Evolutionary conservation across 2,113 vertebrate genomes (phyloP).

Genomic region (Neogobius melanostomus): DNA sequence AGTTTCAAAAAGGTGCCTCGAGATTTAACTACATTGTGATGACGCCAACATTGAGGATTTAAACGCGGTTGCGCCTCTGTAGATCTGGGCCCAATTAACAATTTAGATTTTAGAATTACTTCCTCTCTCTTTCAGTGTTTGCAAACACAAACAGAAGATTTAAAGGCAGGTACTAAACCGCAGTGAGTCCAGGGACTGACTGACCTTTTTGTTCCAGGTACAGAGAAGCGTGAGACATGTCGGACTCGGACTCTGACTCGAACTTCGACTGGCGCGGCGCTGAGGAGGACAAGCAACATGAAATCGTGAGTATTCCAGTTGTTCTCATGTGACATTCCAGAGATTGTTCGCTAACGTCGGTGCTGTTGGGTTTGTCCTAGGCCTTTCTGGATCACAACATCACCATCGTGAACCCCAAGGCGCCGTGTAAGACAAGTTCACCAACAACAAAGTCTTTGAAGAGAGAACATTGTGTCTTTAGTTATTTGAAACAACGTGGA

Average conservation of each 20-base stretch:
- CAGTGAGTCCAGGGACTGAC: not conserved
- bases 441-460: not conserved
- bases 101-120: too few species aligned
- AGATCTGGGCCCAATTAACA: too few species aligned
- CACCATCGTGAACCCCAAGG: not conserved
- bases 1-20: too few species aligned
- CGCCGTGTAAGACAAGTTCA: slow-evolving; percentile 33
- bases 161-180: not conserved
- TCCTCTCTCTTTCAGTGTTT: too few species aligned
- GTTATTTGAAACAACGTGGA: too few species aligned
- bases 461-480: too few species aligned
- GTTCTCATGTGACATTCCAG: slow-evolving; percentile 11
- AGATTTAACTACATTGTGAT: too few species aligned
- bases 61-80: too few species aligned
- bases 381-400: not conserved
- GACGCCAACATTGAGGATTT: too few species aligned
- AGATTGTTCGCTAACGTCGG: not conserved
- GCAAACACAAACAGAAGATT: too few species aligned
- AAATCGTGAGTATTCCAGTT: slow-evolving; percentile 12
- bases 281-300: not conserved
- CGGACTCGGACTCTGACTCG: slow-evolving; percentile 44
- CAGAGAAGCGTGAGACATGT: slow-evolving; percentile 34
- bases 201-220: slow-evolving; percentile 24
- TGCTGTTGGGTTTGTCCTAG: not conserved
- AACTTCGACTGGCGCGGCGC: not conserved